These are phyloP conservation scores for Hycleus phaleratus DNA, from an alignment of 1,140 invertebrate genomes.

Conservation along the genomic window DNA sequence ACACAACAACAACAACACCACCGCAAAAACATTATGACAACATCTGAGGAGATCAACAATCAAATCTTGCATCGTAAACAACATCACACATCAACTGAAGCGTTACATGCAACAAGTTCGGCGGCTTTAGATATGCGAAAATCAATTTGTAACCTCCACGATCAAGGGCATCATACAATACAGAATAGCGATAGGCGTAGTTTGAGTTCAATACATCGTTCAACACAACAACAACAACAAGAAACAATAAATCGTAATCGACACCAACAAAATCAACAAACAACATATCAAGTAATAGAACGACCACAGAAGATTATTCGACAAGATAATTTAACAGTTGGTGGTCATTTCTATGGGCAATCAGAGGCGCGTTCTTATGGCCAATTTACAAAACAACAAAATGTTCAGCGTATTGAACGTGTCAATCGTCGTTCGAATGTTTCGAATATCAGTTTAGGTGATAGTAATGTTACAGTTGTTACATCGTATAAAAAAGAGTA, in stretches of 20 bases:
- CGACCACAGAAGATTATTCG: conserved; percentile 49
- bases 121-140: conserved; percentile 69
- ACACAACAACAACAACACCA: conserved; percentile 32
- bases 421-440: conserved; percentile 55
- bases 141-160: conserved; percentile 67
- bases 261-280: conserved; percentile 32
- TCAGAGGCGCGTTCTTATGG: conserved; percentile 58
- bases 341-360: conserved; percentile 64
- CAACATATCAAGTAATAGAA: conserved; percentile 41
- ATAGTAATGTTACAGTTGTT: conserved; percentile 44
- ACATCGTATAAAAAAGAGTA: conserved; percentile 73
- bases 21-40: conserved; percentile 63
- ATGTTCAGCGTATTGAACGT: conserved; percentile 44
- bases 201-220: conserved; percentile 66
- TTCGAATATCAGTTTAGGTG: conserved; percentile 64
- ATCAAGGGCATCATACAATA: conserved; percentile 50
- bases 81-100: conserved; percentile 46
- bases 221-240: conserved; percentile 41
- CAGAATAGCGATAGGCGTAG: conserved; percentile 63
- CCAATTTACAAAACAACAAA: conserved; percentile 51
- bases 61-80: conserved; percentile 69
- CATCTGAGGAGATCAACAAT: conserved; percentile 63
- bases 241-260: conserved; percentile 34
- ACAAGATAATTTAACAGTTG: conserved; percentile 57
- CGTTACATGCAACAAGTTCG: conserved; percentile 48